Base-by-base conservation (phyloP, 2,113 vertebrate species). In the Amphiprion ocellaris region DNA sequence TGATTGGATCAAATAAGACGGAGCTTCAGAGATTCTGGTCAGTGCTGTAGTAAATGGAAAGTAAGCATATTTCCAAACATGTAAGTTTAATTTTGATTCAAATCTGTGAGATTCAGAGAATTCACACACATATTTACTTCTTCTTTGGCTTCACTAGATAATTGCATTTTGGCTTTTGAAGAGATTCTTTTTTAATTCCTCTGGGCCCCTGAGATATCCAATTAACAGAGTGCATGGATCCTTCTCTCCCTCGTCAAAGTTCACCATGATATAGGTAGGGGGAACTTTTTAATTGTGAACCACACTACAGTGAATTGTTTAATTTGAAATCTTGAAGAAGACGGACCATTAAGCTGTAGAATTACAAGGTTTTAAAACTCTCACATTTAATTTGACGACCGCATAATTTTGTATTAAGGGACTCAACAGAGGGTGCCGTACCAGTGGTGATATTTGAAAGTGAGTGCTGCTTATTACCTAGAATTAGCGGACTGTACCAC, bases 381-480 rank as follows among this genome's bases (percentile, higher is more conserved):
- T 71, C 66, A 68, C 78, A 52, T 84, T 85, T 83, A 79, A 87
- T 89, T 88, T 74, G 75, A 87, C 68, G 82, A 73, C 84, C 69
- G 82, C 86, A 88, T 87, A 69, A 85, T 87, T 87, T 64, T 63
- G 47, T 59, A 86, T 87, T 81, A 82, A 71, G 65, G 28, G 77
- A 68, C 75, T 75, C 71, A 39, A 62, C 64, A 62, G 79, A 85
- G 79, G 77, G 58, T 75, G 66, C 52, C 21, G 4, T 54, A 62
- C 15, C 30, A n/a, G 15, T 33, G 47, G 61, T 50, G 73, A 80
- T 72, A 85, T 89, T 80, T 82, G 63, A 85, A 74, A 82, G 17
- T 0, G 54, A 66, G 68, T 30, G 62, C 70, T 80, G 61, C 55
- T 81, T 84, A 82, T 85, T 85, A 74, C 74, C 54, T 41, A 3